phyloP scores from a whole-genome alignment of 2,113 vertebrate genomes.

The Onychostoma macrolepis region DNA sequence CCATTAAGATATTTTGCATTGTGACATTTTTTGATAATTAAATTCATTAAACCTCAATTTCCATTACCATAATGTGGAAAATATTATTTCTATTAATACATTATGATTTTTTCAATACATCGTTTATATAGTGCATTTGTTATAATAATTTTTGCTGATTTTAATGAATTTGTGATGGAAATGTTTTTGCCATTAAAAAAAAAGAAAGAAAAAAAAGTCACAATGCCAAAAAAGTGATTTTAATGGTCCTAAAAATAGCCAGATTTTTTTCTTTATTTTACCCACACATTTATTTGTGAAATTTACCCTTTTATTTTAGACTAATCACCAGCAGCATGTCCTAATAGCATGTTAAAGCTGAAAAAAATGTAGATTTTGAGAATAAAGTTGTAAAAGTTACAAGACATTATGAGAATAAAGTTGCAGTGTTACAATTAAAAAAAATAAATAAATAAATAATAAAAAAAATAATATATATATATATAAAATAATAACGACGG shows the following conservation, averaged over 20 bases:
- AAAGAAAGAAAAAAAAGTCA: no score
- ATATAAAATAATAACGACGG: no score
- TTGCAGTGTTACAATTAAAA: background rate
- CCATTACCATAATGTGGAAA: background rate
- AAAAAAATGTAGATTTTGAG: background rate
- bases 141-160: no score
- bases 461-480: background rate
- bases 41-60: background rate
- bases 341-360: background rate
- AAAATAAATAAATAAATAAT: no score
- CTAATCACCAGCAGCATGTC: background rate
- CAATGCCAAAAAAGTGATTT: no score
- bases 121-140: no score
- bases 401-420: background rate
- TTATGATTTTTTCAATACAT: background rate
- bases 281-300: background rate
- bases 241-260: background rate
- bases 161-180: no score
- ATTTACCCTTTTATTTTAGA: background rate
- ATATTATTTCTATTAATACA: no score
- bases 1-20: background rate
- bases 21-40: background rate
- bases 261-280: no score
- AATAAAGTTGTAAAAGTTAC: background rate
- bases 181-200: no score